Evolutionary conservation across 2,797 vertebrate species (phyloP).

Genomic region (Zonotrichia albicollis): DNA sequence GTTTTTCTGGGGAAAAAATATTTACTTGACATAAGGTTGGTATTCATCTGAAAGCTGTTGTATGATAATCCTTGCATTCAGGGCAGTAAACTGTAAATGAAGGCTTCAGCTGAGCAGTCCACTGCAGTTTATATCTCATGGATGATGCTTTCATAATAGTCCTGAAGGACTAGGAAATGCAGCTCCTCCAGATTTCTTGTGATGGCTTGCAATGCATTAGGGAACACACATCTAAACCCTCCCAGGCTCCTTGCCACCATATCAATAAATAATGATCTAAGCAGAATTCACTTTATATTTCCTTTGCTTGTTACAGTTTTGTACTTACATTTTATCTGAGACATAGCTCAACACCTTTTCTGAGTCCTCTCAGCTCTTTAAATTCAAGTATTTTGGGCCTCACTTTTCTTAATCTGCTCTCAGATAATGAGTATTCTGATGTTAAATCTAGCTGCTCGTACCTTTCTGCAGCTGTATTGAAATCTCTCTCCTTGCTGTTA

Average conservation of each 20-base stretch:
- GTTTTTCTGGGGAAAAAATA: not conserved
- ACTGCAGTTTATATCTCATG: not conserved
- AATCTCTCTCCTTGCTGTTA: not conserved
- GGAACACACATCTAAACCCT: not conserved
- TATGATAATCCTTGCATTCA: not conserved
- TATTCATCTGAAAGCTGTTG: constrained; percentile 15
- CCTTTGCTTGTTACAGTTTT: not conserved
- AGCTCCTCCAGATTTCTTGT: not conserved
- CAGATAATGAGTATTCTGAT: not conserved
- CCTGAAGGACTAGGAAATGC: not conserved
- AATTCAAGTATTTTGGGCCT: not conserved
- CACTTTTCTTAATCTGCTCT: not conserved
- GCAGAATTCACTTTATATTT: not conserved
- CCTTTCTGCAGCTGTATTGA: not conserved
- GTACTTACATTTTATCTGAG: not conserved
- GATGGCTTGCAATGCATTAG: not conserved
- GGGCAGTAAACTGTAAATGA: not conserved
- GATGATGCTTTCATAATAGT: not conserved
- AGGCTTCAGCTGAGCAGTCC: not conserved
- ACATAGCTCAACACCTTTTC: not conserved
- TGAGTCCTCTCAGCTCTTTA: not conserved
- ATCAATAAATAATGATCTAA: not conserved
- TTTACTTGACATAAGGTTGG: not conserved
- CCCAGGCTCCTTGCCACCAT: not conserved
- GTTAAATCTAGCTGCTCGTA: not conserved